Percentiles rank a stretch among this genome's conserved stretches.
phyloP scores from a whole-genome alignment of 53 echinoderm and acorn worm species.

The Patiria pectinifera region DNA sequence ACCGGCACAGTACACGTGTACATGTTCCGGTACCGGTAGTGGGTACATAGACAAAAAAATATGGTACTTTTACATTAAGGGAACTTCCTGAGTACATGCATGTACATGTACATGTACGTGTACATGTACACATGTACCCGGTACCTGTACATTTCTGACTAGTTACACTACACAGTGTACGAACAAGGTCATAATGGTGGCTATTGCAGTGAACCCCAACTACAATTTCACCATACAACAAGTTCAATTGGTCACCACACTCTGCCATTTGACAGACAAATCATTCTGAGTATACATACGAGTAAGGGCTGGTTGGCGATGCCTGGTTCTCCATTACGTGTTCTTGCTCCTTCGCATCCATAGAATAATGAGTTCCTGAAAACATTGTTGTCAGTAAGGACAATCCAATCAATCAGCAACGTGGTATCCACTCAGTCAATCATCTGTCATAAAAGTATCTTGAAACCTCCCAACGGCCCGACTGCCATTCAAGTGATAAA shows the following conservation, averaged over 20 bases:
- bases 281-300: conserved; percentile 39
- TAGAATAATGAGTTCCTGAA: neutral
- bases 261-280: neutral
- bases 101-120: conserved; percentile 2
- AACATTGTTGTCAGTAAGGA: neutral
- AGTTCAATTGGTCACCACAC: neutral
- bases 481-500: neutral
- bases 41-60: too few species aligned
- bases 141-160: neutral
- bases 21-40: too few species aligned
- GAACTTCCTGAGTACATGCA: too few species aligned
- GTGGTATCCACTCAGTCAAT: neutral
- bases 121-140: too few species aligned
- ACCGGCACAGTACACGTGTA: too few species aligned
- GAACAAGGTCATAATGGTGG: neutral
- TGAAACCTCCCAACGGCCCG: neutral
- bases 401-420: conserved; percentile 1
- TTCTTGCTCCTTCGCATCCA: conserved; percentile 39
- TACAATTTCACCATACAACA: too few species aligned
- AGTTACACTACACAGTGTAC: neutral
- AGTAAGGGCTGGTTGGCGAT: conserved; percentile 42
- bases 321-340: conserved; percentile 16
- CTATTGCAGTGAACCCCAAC: too few species aligned
- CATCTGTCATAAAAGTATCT: neutral
- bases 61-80: too few species aligned